Conservation (phyloP, 2,797 vertebrate genomes). For the Malacoctenus gilli region DNA sequence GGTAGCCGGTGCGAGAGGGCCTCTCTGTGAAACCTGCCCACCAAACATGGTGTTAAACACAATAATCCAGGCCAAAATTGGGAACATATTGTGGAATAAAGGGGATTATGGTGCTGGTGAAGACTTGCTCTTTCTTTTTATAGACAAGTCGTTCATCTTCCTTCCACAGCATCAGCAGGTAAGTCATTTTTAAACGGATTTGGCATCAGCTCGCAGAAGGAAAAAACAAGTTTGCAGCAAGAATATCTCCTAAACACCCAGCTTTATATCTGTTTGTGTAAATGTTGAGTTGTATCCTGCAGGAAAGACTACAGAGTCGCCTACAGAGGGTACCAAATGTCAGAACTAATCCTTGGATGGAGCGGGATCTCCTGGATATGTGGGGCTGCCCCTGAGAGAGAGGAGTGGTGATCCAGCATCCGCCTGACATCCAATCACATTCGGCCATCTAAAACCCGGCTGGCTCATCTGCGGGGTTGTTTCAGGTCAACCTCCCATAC, state of each 20-base stretch:
- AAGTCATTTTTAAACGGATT: no score
- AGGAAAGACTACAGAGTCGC: slow-evolving; percentile 18
- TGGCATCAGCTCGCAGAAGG: background rate
- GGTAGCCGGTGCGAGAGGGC: background rate
- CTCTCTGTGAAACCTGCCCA: background rate
- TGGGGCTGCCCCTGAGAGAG: slow-evolving; percentile 36
- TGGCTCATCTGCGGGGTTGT: slow-evolving; percentile 30
- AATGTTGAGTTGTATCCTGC: background rate
- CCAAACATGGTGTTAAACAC: background rate
- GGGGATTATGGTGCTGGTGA: background rate
- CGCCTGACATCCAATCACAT: slow-evolving; percentile 18
- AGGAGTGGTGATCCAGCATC: slow-evolving; percentile 33
- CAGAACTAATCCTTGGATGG: slow-evolving; percentile 70
- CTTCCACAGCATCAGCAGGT: no score
- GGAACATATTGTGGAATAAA: background rate
- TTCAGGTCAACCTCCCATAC: slow-evolving; percentile 17
- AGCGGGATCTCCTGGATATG: slow-evolving; percentile 54
- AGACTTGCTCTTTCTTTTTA: background rate
- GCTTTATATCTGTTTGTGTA: background rate
- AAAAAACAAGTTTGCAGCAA: background rate
- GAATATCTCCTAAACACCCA: background rate
- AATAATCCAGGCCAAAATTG: slow-evolving; percentile 2
- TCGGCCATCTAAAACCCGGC: slow-evolving; percentile 17
- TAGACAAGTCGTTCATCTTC: no score
- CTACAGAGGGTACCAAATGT: slow-evolving; percentile 55